Conservation (phyloP, 2,797 vertebrate species). For the Allobates femoralis region DNA sequence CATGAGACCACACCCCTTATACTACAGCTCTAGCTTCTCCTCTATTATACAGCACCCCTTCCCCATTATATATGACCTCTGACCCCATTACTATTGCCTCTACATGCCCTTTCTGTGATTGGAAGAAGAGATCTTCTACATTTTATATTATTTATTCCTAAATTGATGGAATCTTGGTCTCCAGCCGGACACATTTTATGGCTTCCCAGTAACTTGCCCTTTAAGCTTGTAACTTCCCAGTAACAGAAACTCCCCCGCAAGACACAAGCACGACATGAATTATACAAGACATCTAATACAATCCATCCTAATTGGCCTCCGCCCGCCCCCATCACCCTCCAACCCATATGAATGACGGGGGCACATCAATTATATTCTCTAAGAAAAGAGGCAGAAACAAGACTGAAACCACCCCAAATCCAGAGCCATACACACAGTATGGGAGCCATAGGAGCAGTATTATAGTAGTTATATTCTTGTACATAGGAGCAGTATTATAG, state of each 20-base stretch:
- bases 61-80: not conserved
- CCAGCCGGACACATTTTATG: constrained; percentile 11
- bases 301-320: constrained; percentile 11
- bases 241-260: constrained; percentile 21
- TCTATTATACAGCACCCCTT: too few species aligned
- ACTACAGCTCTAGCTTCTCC: too few species aligned
- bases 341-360: constrained; percentile 28
- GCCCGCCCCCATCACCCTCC: not conserved
- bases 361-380: not conserved
- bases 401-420: not conserved
- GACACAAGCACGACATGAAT: constrained; percentile 1
- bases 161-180: not conserved
- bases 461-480: not conserved
- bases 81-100: not conserved
- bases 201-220: not conserved
- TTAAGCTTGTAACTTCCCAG: constrained; percentile 22
- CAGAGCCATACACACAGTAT: not conserved
- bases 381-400: not conserved
- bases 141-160: not conserved
- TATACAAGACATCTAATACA: constrained; percentile 10
- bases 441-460: not conserved
- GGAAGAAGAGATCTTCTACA: not conserved
- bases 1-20: too few species aligned
- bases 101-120: not conserved
- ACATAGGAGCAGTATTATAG: not conserved